Base-by-base conservation (phyloP, 2,113 vertebrate genomes). In the Solea solea region DNA sequence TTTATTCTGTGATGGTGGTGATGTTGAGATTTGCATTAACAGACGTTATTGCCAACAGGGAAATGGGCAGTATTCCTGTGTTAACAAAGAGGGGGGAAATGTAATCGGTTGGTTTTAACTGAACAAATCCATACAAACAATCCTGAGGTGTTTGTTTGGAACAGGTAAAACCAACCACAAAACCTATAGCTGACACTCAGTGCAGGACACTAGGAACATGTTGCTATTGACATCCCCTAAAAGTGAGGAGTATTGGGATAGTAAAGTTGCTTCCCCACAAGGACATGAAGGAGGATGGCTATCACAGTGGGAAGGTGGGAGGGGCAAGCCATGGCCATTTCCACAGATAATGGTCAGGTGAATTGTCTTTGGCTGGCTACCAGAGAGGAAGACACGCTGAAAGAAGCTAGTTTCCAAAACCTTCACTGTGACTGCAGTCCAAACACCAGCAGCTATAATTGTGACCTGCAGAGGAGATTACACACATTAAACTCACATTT, bases 81-180 rank as follows among this genome's bases (percentile, higher is more conserved):
- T 84, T 80, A 64, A 55, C 52, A 8, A 70, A 63, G 15, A 76
- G 73, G 66, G 79, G 71, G 11, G 78, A 15, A 65, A 76, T 3
- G 2, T 81, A 83, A 55, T 80, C 57, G 70, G 77, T 69, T 61
- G 69, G 71, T 57, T 75, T 60, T 10, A 87, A 34, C 11, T 74
- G 48, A 62, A 60, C 8, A 78, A 77, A 82, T 27, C 72, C 65
- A 62, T 58, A 79, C 13, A 58, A 10, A 41, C 59, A 69, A 11
- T 52, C 12, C 3, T 21, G 53, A 21, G 6, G 2, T 77, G 61
- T 60, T n/a, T 34, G 27, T 55, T 44, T 44, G n/a, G 40, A 68
- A 34, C 74, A 74, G 46, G 67, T 74, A 48, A 81, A 85, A 62
- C 68, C 62, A 45, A 78, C 61, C 10, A 80, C 50, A 10, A 81